Evolutionary conservation across 2,797 vertebrate species (phyloP).

Genomic region (Coregonus ussuriensis): DNA sequence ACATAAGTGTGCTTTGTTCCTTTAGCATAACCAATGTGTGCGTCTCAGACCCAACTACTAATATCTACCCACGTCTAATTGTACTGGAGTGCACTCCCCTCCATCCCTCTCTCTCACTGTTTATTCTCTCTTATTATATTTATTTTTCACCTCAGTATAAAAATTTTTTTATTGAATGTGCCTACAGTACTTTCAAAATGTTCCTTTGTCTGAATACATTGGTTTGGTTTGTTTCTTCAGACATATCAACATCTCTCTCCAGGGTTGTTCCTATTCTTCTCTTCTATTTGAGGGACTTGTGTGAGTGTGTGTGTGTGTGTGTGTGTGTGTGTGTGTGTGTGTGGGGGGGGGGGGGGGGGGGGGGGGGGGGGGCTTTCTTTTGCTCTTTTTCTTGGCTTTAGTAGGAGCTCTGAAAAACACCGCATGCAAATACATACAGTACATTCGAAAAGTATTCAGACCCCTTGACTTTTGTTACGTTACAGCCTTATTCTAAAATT

Average conservation of each 20-base stretch:
- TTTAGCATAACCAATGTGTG: constrained; percentile 1
- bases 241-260: background rate
- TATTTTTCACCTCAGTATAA: background rate
- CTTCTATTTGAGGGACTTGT: constrained; percentile 1
- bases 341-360: background rate
- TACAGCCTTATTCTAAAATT: too few species aligned
- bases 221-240: background rate
- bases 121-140: background rate
- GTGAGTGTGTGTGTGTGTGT: too few species aligned
- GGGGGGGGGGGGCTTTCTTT: background rate
- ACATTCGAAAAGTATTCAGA: too few species aligned
- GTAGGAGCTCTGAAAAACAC: background rate
- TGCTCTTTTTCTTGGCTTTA: background rate
- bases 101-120: background rate
- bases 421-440: background rate
- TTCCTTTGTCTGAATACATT: background rate
- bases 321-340: background rate
- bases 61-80: background rate
- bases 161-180: background rate
- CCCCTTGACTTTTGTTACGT: too few species aligned
- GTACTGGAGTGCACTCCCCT: background rate
- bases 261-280: background rate
- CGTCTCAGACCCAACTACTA: background rate
- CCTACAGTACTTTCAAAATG: constrained; percentile 1
- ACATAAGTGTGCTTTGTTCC: background rate